Evolutionary conservation across 2,113 vertebrate genomes (phyloP), one percentile per base, ranked within the genome.

Genomic region (Neotoma lepida): DNA sequence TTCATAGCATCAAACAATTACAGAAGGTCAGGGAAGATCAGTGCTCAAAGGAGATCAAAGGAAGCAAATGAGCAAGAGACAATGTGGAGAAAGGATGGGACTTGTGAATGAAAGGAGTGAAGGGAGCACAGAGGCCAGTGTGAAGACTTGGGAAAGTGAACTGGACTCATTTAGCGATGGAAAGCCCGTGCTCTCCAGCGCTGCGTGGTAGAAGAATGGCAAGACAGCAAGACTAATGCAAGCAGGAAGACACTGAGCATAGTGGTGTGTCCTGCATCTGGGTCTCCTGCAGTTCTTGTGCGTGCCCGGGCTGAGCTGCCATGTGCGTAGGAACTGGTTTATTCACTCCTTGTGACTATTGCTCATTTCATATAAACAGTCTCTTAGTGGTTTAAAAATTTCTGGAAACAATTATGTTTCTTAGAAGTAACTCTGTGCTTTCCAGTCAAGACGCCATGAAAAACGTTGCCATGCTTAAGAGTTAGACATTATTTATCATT

Each of bases 381-480:
- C 71, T 71, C 85, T 87, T 93, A 88, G 91, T 96, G 96, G 89
- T 86, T 97, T 96, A 95, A 92, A 96, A 86, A 91, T 93, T 95
- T 97, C 97, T 97, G 96, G 97, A 96, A 97, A 54, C 93, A 97
- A 97, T 97, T 96, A 96, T 15, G 41, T 94, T 97, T 96, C 93
- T 97, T 96, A 97, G 88, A 97, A 97, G 96, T 94, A 97, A 96
- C 86, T 95, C 89, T 77, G 84, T 93, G 76, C 87, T 96, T 96
- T 94, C 87, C 88, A 97, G 94, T 95, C 93, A 95, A 90, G 70
- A 94, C 74, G 80, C 54, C 93, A 44, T 93, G 93, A 95, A 94
- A 96, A 96, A 87, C 66, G 51, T 95, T 91, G 80, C 93, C 51
- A 80, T 63, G 94, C 54, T 90, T 95, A 94, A 95, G 91, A 94